A percentile compares a stretch with the other conserved stretches of the same genome.
These are phyloP conservation scores for Perognathus longimembris DNA, from an alignment of 2,113 vertebrate species.

Conservation along the genomic window DNA sequence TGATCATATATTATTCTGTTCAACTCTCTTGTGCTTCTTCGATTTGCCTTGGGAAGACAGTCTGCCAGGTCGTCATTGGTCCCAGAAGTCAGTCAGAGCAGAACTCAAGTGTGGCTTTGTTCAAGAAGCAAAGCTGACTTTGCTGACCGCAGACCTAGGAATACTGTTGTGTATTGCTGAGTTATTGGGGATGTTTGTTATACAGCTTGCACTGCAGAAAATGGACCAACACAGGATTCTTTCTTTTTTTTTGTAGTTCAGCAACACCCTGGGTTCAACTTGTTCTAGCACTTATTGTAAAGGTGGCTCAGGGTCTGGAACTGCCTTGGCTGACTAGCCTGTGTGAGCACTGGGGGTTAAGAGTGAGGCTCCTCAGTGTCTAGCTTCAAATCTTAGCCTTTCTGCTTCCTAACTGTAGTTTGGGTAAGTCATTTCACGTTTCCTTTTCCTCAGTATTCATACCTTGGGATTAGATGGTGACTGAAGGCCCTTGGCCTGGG, in stretches of 20 bases:
- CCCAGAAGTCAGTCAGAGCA: not conserved
- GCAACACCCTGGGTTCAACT: not conserved
- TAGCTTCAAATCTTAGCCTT: not conserved
- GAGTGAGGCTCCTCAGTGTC: not conserved
- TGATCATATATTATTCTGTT: not conserved
- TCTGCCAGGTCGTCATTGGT: not conserved
- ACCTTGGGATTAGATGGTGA: not conserved
- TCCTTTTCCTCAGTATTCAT: not conserved
- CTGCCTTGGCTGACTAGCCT: not conserved
- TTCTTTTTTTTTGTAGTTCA: not conserved
- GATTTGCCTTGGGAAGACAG: not conserved
- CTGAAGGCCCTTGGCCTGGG: too few species aligned
- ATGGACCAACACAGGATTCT: not conserved
- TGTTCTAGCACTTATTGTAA: not conserved
- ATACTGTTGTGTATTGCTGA: fast-evolving
- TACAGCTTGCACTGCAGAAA: not conserved
- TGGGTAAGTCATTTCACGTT: not conserved
- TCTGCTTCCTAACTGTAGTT: not conserved
- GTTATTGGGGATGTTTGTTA: not conserved
- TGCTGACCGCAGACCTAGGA: not conserved
- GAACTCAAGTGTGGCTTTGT: not conserved
- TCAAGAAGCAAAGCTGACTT: not conserved
- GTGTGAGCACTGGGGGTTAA: not conserved
- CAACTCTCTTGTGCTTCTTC: not conserved
- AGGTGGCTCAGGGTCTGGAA: not conserved